phyloP scores from a whole-genome alignment of 2,888 invertebrate species.

The Notodonta ziczac region DNA sequence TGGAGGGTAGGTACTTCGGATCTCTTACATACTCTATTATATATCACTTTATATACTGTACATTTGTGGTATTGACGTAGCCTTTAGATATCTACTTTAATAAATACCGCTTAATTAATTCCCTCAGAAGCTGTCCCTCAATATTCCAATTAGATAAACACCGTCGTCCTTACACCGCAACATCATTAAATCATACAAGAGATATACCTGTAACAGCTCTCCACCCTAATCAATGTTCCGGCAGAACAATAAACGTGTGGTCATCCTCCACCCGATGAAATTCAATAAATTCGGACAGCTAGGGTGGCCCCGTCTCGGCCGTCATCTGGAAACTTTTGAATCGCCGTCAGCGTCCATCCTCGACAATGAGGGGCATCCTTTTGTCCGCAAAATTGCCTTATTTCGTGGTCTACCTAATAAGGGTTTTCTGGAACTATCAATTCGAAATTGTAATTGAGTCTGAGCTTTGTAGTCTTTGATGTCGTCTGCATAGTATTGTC shows the following conservation, averaged over 20 bases:
- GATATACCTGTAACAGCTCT: constrained; percentile 56
- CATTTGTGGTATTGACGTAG: no score
- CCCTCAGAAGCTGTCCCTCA: constrained; percentile 20
- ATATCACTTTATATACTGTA: no score
- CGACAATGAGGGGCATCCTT: constrained; percentile 66
- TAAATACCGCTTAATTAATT: neutral
- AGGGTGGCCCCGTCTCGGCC: constrained; percentile 56
- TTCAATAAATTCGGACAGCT: constrained; percentile 76
- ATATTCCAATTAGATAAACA: constrained; percentile 36
- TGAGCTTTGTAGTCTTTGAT: constrained; percentile 72
- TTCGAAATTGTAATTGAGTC: constrained; percentile 73
- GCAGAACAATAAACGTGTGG: constrained; percentile 76
- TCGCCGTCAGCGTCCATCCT: constrained; percentile 65
- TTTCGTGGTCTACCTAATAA: constrained; percentile 76
- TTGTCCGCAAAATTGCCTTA: constrained; percentile 82
- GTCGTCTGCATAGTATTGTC: constrained; percentile 63
- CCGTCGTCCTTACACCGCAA: constrained; percentile 22
- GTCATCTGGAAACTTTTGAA: constrained; percentile 78
- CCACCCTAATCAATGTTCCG: constrained; percentile 67
- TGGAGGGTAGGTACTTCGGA: no score
- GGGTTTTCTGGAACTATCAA: constrained; percentile 77
- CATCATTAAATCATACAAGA: constrained; percentile 55
- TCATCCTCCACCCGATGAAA: constrained; percentile 70
- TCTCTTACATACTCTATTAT: no score
- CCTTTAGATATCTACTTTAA: no score